A percentile compares a stretch with the other conserved stretches of the same genome.
These are phyloP conservation scores for Drosophila pruinosa DNA, from an alignment of 1,140 invertebrate genomes.

Conservation along the genomic window DNA sequence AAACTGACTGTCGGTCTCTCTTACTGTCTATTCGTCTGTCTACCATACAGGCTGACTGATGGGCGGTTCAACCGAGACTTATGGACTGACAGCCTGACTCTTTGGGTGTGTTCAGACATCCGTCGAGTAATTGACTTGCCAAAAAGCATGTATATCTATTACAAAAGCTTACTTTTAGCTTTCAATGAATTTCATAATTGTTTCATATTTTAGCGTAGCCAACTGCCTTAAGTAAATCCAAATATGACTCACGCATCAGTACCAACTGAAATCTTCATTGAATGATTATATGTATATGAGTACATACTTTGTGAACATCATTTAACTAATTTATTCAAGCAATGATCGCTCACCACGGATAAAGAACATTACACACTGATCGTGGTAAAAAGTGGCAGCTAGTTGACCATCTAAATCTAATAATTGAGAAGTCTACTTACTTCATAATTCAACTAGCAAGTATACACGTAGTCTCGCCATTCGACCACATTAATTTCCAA, in stretches of 20 bases:
- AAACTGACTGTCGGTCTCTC: conserved; percentile 28
- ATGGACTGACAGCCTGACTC: conserved; percentile 15
- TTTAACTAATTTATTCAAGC: neutral
- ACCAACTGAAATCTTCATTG: neutral
- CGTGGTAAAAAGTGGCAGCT: too few relatives aligned
- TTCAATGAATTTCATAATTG: neutral
- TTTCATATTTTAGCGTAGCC: neutral
- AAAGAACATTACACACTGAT: too few relatives aligned
- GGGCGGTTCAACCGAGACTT: conserved; percentile 23
- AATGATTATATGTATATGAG: too few relatives aligned
- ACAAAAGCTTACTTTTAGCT: conserved; percentile 7
- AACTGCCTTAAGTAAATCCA: neutral
- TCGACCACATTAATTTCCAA: too few relatives aligned
- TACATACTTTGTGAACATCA: neutral
- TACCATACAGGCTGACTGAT: conserved; percentile 42
- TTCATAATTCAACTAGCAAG: too few relatives aligned
- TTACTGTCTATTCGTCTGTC: conserved; percentile 22
- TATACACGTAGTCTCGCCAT: too few relatives aligned
- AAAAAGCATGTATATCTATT: conserved; percentile 26
- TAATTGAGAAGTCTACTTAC: too few relatives aligned
- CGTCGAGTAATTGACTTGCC: neutral
- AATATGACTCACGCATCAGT: neutral
- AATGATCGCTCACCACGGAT: too few relatives aligned
- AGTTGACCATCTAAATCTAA: too few relatives aligned
- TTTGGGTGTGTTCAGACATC: conserved; percentile 18